Base-by-base conservation (phyloP, 2,797 vertebrate genomes). In the Acanthopagrus latus region DNA sequence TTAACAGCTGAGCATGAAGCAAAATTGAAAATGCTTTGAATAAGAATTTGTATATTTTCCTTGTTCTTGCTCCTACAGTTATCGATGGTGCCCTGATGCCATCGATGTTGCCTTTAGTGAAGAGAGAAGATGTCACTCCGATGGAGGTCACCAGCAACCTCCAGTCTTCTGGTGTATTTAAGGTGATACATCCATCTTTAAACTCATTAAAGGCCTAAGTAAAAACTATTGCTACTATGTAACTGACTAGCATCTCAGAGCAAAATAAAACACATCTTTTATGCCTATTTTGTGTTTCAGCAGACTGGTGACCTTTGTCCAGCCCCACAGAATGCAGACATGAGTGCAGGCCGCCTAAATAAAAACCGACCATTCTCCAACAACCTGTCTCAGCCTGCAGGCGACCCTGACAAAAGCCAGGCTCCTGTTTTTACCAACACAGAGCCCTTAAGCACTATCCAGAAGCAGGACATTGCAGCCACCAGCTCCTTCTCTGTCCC, bases 141-240 rank as follows among this genome's bases (percentile, higher is more conserved):
- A 99, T 99, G 98, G 98, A 99, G 90, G 96, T 99, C 82, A 96
- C 96, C 74, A 96, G 95, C 84, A 97, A 97, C 85, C 94, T 97
- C 52, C 93, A 95, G 76, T 90, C 95, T 44, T 93, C 96, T 57
- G 87, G 93, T 23, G 80, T 96, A 76, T 97, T 97, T 93, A 97
- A 97, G 95, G 97, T 97, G 27, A 82, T 71, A 3, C 64, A 46
- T 74, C 69, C 5, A 68, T 64, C 48, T 54, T 10, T 38, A n/a
- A 44, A 8, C 17, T 48, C 33, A 66, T 48, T 43, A 17, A 56
- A 66, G 0, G 14, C 38, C 20, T 60, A 17, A 44, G 43, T 44
- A 7, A 27, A 62, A 33, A 38, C 3, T 2, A 38, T 54, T 44
- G 54, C 23, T n/a, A n/a, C n/a, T 43, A 57, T 71, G 21, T 8